Conservation (phyloP, 2,888 invertebrate genomes). For the Ptilodon capucinus region DNA sequence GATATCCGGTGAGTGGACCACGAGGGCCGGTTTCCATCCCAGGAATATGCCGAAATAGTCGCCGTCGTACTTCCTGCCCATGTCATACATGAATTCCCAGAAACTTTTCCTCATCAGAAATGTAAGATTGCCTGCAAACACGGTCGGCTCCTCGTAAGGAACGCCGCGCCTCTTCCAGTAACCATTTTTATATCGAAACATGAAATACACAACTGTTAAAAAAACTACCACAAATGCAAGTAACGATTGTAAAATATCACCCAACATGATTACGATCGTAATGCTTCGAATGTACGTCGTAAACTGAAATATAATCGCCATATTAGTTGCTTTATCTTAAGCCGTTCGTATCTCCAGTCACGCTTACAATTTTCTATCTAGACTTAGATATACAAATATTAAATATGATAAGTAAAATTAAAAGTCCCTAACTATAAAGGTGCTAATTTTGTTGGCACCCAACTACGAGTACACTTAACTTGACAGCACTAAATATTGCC, state of each 20-base stretch:
- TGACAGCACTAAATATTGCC: too few relatives aligned
- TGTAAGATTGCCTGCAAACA: constrained; percentile 52
- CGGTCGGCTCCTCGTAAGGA: constrained; percentile 50
- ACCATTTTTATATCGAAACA: constrained; percentile 45
- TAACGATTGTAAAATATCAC: constrained; percentile 23
- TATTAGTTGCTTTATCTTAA: too few relatives aligned
- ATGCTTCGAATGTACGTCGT: neutral
- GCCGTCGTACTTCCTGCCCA: constrained; percentile 39
- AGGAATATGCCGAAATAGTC: constrained; percentile 61
- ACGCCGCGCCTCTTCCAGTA: constrained; percentile 62
- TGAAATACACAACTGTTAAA: constrained; percentile 41
- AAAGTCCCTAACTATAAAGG: too few relatives aligned
- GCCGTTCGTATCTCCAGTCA: too few relatives aligned
- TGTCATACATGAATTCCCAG: constrained; percentile 47
- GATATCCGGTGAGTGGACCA: constrained; percentile 58
- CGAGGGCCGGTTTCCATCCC: constrained; percentile 52
- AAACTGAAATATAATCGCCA: neutral
- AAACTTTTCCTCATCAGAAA: constrained; percentile 59
- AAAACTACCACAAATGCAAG: constrained; percentile 30
- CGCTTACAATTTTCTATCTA: too few relatives aligned
- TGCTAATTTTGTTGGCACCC: too few relatives aligned
- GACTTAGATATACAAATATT: too few relatives aligned
- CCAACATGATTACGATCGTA: constrained; percentile 20
- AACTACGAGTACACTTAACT: too few relatives aligned
- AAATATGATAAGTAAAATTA: too few relatives aligned